phyloP scores from a whole-genome alignment of 1,140 invertebrate species.

The Hycleus phaleratus region DNA sequence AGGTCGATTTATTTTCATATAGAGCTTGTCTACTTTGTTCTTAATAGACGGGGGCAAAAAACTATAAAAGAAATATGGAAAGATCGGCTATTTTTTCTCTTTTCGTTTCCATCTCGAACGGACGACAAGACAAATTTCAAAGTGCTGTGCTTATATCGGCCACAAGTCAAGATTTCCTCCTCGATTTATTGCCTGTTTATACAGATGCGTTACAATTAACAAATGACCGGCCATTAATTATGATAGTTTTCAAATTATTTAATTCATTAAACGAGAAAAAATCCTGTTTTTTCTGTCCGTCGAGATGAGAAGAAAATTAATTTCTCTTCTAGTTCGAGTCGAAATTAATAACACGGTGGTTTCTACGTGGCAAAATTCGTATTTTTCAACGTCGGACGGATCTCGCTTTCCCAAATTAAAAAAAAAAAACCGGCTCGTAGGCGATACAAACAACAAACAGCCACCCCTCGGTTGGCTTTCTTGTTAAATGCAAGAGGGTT shows the following conservation, averaged over 20 bases:
- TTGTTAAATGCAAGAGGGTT: background rate
- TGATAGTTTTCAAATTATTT: conserved; percentile 1
- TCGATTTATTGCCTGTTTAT: conserved; percentile 26
- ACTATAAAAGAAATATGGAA: background rate
- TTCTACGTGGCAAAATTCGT: too few species aligned
- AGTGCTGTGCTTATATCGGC: background rate
- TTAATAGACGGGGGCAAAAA: background rate
- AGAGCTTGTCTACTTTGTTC: conserved; percentile 12
- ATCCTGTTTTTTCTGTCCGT: background rate
- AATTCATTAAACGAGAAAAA: background rate
- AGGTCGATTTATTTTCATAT: conserved; percentile 16
- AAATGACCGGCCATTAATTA: conserved; percentile 19
- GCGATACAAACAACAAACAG: background rate
- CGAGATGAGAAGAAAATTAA: background rate
- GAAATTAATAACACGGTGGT: too few species aligned
- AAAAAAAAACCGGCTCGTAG: background rate
- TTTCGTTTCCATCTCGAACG: background rate
- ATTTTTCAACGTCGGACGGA: too few species aligned
- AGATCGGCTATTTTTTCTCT: background rate
- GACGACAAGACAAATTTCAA: background rate
- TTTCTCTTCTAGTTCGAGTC: too few species aligned
- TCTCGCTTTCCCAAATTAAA: too few species aligned
- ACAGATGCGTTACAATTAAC: conserved; percentile 29
- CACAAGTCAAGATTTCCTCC: background rate
- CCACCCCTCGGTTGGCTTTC: background rate